Evolutionary conservation across 2,113 vertebrate species (phyloP).

Genomic region (Rutilus rutilus): DNA sequence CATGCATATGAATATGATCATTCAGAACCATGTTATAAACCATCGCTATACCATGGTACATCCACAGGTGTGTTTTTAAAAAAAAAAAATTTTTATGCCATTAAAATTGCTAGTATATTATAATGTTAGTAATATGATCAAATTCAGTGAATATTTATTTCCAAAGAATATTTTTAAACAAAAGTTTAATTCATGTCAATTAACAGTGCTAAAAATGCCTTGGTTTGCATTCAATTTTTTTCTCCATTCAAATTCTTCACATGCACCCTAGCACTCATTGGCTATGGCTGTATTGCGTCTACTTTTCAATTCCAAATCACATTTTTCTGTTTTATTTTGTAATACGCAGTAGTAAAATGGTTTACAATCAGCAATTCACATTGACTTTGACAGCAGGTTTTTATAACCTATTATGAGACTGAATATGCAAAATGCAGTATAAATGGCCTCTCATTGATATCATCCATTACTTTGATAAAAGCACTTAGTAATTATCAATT

Average conservation of each 20-base stretch:
- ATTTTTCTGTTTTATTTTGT: not conserved
- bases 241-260: too few relatives aligned
- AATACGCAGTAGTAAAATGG: not conserved
- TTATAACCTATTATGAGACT: conserved; percentile 52
- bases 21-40: not conserved
- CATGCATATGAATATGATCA: not conserved
- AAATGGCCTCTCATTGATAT: conserved; percentile 69
- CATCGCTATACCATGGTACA: too few relatives aligned
- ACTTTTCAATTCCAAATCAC: not conserved
- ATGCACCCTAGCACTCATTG: not conserved
- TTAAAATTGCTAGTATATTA: not conserved
- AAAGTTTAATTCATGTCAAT: too few relatives aligned
- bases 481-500: conserved; percentile 76
- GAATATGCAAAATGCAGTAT: conserved; percentile 68
- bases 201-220: too few relatives aligned
- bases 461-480: conserved; percentile 76
- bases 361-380: not conserved
- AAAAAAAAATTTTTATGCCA: too few relatives aligned
- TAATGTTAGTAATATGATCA: not conserved
- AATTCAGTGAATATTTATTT: not conserved
- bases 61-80: not conserved
- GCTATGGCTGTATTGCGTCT: too few relatives aligned
- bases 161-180: too few relatives aligned
- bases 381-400: conserved; percentile 39
- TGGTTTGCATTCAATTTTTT: too few relatives aligned